Base-by-base conservation (phyloP, 2,113 vertebrate genomes). In the Brachypteracias leptosomus region DNA sequence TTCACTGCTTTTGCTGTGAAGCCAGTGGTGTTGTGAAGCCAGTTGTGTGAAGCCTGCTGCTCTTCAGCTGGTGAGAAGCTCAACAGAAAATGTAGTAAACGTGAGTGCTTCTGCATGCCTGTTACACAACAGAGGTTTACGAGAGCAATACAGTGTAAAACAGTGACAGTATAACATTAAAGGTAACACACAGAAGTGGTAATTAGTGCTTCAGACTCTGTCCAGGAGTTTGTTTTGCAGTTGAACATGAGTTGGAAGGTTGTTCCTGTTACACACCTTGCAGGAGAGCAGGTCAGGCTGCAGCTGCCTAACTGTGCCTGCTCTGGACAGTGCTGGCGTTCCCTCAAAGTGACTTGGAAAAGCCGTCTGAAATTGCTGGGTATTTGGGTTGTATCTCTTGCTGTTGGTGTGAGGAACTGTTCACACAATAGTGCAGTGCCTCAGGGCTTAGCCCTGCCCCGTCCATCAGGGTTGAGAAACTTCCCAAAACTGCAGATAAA, bases 31-130 rank as follows among this genome's bases (percentile, higher is more conserved):
- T 52, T 54, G 3, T 54, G 58, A 79, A 36, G n/a, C 22, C 44
- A 26, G 31, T 4, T 26, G 13, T 44, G 47, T 33, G 62, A 65
- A 65, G 7, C 42, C 57, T 63, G 0, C 66, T 42, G 71, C 57
- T 63, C 65, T 85, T 76, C 61, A 79, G 52, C 31, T 55, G 14
- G 44, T 65, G 44, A 6, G 38, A 51, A n/a, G 42, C 57, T 90
- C 40, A 57, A 7, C 51, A 38, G 55, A 31, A 77, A 44, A 17
- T 5, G 7, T 4, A 7, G 38, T 18, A 66, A 82, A n/a, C 24
- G 7, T 1, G 0, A 49, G 44, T 0, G 0, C 0, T 0, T 76
- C 22, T 55, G 51, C 20, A 11, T 3, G 3, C 4, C 7, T 74
- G 70, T 65, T 62, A 54, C 13, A 74, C 29, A 55, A 1, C 42